Evolutionary conservation across 1,140 invertebrate species (phyloP).

Genomic region (Caerostris darwini): DNA sequence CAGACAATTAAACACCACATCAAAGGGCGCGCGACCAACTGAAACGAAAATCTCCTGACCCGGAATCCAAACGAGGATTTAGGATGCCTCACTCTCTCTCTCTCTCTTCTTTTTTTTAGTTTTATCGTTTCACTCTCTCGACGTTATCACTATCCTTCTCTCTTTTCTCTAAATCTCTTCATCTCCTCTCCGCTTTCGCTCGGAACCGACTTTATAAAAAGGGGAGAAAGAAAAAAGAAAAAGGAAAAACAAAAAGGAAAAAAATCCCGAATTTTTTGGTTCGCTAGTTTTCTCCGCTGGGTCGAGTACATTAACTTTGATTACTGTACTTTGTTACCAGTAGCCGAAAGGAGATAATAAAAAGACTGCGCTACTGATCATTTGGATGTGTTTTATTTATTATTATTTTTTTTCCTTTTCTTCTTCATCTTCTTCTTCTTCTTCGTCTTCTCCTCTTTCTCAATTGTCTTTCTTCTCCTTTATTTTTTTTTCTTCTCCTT

Average conservation of each 20-base stretch:
- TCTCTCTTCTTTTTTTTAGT: not conserved
- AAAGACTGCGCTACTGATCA: slow-evolving; percentile 75
- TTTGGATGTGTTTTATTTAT: slow-evolving; percentile 42
- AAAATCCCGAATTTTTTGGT: slow-evolving; percentile 66
- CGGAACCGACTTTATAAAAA: slow-evolving; percentile 56
- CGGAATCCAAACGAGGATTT: slow-evolving; percentile 70
- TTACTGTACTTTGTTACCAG: slow-evolving; percentile 77
- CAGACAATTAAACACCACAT: slow-evolving; percentile 78
- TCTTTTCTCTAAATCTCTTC: slow-evolving; percentile 76
- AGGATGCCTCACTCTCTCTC: not conserved
- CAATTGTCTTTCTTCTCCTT: slow-evolving; percentile 56
- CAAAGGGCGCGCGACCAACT: slow-evolving; percentile 70
- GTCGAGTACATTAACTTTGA: slow-evolving; percentile 77
- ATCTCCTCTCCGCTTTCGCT: slow-evolving; percentile 49
- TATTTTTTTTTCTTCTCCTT: slow-evolving; percentile 43
- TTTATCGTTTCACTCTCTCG: slow-evolving; percentile 62
- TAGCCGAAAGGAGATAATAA: slow-evolving; percentile 77
- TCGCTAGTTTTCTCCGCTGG: slow-evolving; percentile 66
- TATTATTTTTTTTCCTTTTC: not conserved
- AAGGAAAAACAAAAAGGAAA: not conserved
- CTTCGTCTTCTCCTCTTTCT: slow-evolving; percentile 63
- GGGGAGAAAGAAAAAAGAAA: not conserved
- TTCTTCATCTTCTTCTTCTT: not conserved
- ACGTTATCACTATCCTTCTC: slow-evolving; percentile 77
- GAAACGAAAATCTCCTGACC: slow-evolving; percentile 72